phyloP scores from a whole-genome alignment of 2,113 vertebrate species.

The Trogon melanurus region DNA sequence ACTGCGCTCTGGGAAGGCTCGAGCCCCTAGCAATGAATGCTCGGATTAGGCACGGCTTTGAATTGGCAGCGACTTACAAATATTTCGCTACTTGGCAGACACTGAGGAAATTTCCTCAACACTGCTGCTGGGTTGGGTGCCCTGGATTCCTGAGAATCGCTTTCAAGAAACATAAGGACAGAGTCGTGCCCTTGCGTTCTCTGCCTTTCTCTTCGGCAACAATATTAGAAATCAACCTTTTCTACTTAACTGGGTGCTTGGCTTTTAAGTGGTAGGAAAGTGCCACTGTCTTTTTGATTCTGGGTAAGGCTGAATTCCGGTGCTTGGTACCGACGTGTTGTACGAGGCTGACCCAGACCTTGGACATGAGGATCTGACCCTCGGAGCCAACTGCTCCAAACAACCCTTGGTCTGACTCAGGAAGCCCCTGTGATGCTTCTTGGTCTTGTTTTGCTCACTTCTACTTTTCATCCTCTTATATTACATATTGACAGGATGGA shows the following conservation, averaged over 20 bases:
- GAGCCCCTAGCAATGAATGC: background rate
- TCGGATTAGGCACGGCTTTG: background rate
- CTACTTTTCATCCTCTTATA: background rate
- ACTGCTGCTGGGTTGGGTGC: background rate
- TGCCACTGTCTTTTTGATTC: background rate
- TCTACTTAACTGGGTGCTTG: background rate
- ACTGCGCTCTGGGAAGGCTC: background rate
- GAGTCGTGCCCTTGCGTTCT: background rate
- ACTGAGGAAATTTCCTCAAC: background rate
- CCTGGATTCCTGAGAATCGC: background rate
- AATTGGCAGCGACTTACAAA: background rate
- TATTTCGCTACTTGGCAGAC: slow-evolving; percentile 18
- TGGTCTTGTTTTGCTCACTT: background rate
- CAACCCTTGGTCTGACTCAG: accelerated
- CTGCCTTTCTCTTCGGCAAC: background rate
- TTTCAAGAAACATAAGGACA: background rate
- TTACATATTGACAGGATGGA: background rate
- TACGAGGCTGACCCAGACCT: background rate
- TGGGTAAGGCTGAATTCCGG: background rate
- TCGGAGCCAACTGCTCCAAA: background rate
- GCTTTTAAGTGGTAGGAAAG: background rate
- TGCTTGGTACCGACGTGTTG: background rate
- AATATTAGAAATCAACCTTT: background rate
- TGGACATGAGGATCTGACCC: background rate
- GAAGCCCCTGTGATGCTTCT: background rate